Evolutionary conservation across 1,140 invertebrate species (phyloP).

Genomic region (Euschistus heros): DNA sequence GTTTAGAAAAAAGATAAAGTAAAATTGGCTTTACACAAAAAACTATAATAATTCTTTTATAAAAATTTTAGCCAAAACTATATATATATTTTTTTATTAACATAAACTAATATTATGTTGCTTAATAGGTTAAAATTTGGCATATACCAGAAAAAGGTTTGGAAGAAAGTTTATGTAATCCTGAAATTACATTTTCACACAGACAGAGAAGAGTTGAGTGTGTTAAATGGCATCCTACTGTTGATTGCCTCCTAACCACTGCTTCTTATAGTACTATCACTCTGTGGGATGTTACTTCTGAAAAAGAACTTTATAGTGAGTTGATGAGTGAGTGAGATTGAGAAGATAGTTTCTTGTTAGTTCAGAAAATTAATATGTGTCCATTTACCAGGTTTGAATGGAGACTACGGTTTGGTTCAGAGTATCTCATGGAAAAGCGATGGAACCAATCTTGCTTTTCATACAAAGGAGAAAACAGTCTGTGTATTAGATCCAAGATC

Average conservation of each 20-base stretch:
- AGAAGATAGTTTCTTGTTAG: not conserved
- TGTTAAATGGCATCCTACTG: conserved; percentile 74
- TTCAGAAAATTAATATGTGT: not conserved
- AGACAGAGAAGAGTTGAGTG: conserved; percentile 73
- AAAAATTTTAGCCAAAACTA: too few relatives aligned
- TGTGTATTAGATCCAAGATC: conserved; percentile 68
- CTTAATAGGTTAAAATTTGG: conserved; percentile 79
- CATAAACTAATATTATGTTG: too few relatives aligned
- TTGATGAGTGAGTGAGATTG: conserved; percentile 15
- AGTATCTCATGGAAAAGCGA: conserved; percentile 73
- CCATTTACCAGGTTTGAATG: conserved; percentile 50
- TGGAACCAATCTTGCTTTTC: conserved; percentile 58
- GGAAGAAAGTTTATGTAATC: conserved; percentile 62
- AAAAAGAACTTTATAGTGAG: conserved; percentile 69
- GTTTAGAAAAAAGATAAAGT: too few relatives aligned
- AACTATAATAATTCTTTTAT: too few relatives aligned
- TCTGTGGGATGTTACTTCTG: conserved; percentile 75
- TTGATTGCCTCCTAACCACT: conserved; percentile 72
- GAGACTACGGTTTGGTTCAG: conserved; percentile 74
- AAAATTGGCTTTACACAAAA: too few relatives aligned
- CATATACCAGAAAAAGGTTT: conserved; percentile 69
- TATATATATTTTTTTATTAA: too few relatives aligned
- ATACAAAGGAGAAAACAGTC: conserved; percentile 74
- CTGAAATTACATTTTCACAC: conserved; percentile 69
- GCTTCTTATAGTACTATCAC: conserved; percentile 68